Percentiles rank a stretch among this genome's conserved stretches.
Evolutionary conservation across 2,797 vertebrate species (phyloP).

Genomic region (Esox masquinongy): DNA sequence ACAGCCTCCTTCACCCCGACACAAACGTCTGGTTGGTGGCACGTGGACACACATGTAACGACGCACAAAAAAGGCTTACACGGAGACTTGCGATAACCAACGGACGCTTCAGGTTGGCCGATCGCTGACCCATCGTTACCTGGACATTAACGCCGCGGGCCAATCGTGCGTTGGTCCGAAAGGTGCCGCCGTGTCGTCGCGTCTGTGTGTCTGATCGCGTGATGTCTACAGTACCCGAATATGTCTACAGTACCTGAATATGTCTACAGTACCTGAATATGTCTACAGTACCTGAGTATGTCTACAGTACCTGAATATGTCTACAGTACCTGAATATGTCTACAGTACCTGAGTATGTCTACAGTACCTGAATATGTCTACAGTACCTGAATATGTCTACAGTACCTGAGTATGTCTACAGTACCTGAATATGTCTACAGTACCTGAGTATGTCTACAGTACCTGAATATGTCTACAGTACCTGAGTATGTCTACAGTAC

Average conservation of each 20-base stretch:
- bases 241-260: slow-evolving; percentile 20
- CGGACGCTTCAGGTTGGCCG: slow-evolving; percentile 59
- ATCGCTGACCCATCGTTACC: slow-evolving; percentile 56
- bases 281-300: too few relatives aligned
- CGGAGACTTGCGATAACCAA: slow-evolving; percentile 29
- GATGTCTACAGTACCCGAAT: slow-evolving; percentile 1
- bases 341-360: too few relatives aligned
- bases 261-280: too few relatives aligned
- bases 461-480: too few relatives aligned
- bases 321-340: too few relatives aligned
- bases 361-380: too few relatives aligned
- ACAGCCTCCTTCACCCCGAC: slow-evolving; percentile 62
- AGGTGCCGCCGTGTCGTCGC: slow-evolving; percentile 20
- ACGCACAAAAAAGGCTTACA: slow-evolving; percentile 23
- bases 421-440: too few relatives aligned
- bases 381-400: too few relatives aligned
- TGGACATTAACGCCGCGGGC: neutral
- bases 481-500: too few relatives aligned
- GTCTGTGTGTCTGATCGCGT: slow-evolving; percentile 12
- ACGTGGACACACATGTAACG: slow-evolving; percentile 31
- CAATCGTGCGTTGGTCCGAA: neutral
- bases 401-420: too few relatives aligned
- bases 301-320: too few relatives aligned
- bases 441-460: too few relatives aligned
- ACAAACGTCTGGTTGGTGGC: slow-evolving; percentile 67